Evolutionary conservation across 1,140 invertebrate genomes (phyloP), one percentile per base, ranked within the genome.

Genomic region (Tetramorium simillimum): DNA sequence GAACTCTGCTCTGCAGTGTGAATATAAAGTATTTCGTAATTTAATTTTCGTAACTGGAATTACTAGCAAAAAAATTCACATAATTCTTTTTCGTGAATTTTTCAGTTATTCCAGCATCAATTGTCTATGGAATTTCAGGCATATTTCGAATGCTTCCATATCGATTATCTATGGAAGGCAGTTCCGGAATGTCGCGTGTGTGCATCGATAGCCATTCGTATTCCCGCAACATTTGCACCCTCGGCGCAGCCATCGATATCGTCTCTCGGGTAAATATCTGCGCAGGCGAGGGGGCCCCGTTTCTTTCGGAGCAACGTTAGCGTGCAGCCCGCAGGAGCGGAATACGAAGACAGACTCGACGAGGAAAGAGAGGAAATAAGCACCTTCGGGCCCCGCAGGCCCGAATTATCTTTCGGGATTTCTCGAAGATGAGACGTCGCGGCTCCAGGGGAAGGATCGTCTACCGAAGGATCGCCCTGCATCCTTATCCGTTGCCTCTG

Each of bases 331-430:
- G 40, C 53, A 37, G 43, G 46, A 78, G 40, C 46, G n/a, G 24
- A 43, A 85, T 62, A 49, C 72, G 28, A 80, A 40, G 28, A 77
- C 43, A 37, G 21, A 58, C 60, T 40, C 43, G 77, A 40, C n/a
- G 65, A 69, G 43, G 40, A 81, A 43, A 56, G 60, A 6, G 18
- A 46, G 62, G 85, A 86, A 86, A 86, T 86, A 86, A 86, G 85
- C 78, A 82, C 85, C 85, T 86, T 75, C 40, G 49, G 51, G 67
- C 46, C 67, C 63, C 21, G 33, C 65, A 70, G 85, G 43, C 85
- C 56, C 63, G 85, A 86, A 86, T 86, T 82, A 86, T 82, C 85
- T 86, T 86, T 82, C 56, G 78, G 77, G 85, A 86, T 86, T 86
- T 86, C 78, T 81, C 53, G 33, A 72, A 63, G 85, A 70, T 56